Percentiles rank a stretch among this genome's conserved stretches.
Evolutionary conservation across 2,797 vertebrate genomes (phyloP).

Genomic region (Peromyscus attwateri): DNA sequence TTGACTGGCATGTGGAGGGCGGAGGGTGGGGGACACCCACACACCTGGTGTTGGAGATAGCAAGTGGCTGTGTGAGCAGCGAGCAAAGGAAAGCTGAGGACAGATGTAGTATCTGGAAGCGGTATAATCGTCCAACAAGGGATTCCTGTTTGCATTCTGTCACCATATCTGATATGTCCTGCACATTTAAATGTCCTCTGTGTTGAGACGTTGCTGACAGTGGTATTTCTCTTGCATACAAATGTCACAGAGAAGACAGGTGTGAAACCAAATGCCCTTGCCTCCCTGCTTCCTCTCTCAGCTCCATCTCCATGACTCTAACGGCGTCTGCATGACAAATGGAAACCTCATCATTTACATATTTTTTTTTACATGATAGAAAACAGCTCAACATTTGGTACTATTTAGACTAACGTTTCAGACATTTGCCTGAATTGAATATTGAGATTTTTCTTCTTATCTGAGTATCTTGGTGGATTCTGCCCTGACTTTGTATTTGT

Average conservation of each 20-base stretch:
- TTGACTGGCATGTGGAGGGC: background rate
- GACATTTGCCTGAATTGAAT: conserved; percentile 11
- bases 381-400: conserved; percentile 58
- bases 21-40: background rate
- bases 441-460: conserved; percentile 38
- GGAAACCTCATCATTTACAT: conserved; percentile 21
- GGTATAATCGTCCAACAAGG: background rate
- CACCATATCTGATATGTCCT: background rate
- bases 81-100: background rate
- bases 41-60: background rate
- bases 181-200: background rate
- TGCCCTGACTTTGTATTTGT: background rate
- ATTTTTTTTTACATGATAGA: background rate
- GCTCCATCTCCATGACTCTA: background rate
- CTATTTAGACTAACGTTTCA: conserved; percentile 66
- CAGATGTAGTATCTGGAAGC: background rate
- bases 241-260: conserved; percentile 55
- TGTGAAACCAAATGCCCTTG: conserved; percentile 3
- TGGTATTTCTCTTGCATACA: conserved; percentile 56
- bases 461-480: conserved; percentile 13
- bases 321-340: conserved; percentile 22
- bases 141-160: conserved; percentile 1
- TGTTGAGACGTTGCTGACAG: conserved; percentile 26
- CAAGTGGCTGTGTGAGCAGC: background rate
- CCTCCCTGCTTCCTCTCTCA: background rate